Percentiles rank a stretch among this genome's conserved stretches.
These are phyloP conservation scores for Phrynosoma platyrhinos DNA, from an alignment of 2,113 vertebrate genomes.

Conservation along the genomic window DNA sequence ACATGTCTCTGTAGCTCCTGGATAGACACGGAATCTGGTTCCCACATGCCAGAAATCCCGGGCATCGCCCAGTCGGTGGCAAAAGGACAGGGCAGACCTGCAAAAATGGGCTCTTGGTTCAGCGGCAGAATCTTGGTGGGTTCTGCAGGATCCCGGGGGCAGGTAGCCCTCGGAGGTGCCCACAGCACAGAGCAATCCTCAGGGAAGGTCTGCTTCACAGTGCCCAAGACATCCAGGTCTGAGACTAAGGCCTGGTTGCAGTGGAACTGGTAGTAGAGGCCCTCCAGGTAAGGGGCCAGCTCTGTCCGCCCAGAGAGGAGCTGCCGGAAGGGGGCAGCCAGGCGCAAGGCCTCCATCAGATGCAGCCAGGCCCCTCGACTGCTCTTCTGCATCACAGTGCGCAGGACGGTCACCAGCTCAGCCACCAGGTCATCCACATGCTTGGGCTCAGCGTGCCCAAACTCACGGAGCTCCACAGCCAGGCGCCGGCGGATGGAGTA, in stretches of 20 bases:
- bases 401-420: slow-evolving; percentile 58
- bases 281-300: slow-evolving; percentile 65
- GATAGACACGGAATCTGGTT: slow-evolving; percentile 42
- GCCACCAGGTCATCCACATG: slow-evolving; percentile 49
- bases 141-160: neutral
- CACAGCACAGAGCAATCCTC: slow-evolving; percentile 48
- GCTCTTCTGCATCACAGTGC: slow-evolving; percentile 41
- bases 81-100: slow-evolving; percentile 27
- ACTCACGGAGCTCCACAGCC: slow-evolving; percentile 43
- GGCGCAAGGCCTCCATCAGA: slow-evolving; percentile 57
- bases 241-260: slow-evolving; percentile 46
- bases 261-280: slow-evolving; percentile 57
- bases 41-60: slow-evolving; percentile 1
- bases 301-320: slow-evolving; percentile 45
- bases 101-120: neutral
- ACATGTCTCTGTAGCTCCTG: slow-evolving; percentile 61
- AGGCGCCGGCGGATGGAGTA: slow-evolving; percentile 53
- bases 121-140: neutral
- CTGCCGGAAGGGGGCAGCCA: slow-evolving; percentile 58
- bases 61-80: neutral
- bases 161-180: slow-evolving; percentile 14
- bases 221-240: slow-evolving; percentile 61
- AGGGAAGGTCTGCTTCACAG: slow-evolving; percentile 61
- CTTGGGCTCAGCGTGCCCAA: slow-evolving; percentile 7
- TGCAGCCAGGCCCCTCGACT: slow-evolving; percentile 60